Percentiles rank a stretch among this genome's conserved stretches.
Conservation (phyloP, 2,797 vertebrate genomes). For the Clarias platycephalus region DNA sequence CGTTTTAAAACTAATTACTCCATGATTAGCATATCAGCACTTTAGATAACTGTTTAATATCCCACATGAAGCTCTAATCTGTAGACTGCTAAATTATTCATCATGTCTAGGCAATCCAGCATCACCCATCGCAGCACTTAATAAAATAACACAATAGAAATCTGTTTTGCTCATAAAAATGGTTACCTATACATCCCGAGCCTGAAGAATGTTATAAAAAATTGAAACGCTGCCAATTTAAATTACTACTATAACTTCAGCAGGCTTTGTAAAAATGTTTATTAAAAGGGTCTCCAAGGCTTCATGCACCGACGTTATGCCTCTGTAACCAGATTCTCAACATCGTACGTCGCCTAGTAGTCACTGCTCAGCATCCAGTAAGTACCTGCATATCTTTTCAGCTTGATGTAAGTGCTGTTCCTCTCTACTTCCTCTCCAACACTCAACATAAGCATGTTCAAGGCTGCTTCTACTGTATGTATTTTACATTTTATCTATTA, state of each 20-base stretch:
- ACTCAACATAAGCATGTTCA: background rate
- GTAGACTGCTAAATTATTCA: conserved; percentile 43
- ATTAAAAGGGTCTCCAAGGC: background rate
- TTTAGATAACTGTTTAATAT: conserved; percentile 54
- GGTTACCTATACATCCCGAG: background rate
- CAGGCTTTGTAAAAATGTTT: background rate
- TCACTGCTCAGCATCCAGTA: background rate
- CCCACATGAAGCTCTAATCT: conserved; percentile 51
- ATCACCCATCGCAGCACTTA: background rate
- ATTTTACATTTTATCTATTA: background rate
- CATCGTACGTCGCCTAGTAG: background rate
- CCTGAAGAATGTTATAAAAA: background rate
- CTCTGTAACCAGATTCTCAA: background rate
- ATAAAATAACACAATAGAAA: conserved; percentile 13
- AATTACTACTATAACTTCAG: background rate
- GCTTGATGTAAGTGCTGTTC: background rate
- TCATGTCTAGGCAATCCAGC: conserved; percentile 22
- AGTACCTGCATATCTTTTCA: background rate
- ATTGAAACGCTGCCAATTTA: background rate
- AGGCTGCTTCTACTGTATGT: background rate
- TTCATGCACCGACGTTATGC: background rate
- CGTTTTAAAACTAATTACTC: conserved; percentile 60
- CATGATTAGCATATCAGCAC: conserved; percentile 54
- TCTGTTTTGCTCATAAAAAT: conserved; percentile 18
- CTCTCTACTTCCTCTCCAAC: background rate